These are phyloP conservation scores for Sminthopsis crassicaudata DNA, from an alignment of 2,113 vertebrate genomes.

Conservation along the genomic window DNA sequence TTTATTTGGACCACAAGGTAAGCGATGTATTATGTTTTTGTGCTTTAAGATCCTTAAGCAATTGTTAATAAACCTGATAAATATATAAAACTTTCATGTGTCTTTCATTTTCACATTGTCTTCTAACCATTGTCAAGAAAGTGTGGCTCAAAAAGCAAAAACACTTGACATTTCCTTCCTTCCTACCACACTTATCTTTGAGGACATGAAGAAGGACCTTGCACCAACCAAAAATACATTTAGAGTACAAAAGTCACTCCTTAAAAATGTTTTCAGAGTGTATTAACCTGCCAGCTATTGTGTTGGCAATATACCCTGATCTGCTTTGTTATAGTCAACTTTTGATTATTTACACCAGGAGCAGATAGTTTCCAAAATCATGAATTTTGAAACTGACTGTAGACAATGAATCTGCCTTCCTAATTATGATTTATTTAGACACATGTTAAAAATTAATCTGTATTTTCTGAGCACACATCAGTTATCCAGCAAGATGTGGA, in stretches of 20 bases:
- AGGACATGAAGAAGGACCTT: neutral
- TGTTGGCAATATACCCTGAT: neutral
- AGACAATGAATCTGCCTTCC: neutral
- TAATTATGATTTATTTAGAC: neutral
- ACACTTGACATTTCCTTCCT: neutral
- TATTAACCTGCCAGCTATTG: neutral
- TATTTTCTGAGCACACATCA: neutral
- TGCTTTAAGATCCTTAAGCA: too few relatives aligned
- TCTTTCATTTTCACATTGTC: neutral
- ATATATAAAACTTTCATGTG: too few relatives aligned
- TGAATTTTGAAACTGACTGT: neutral
- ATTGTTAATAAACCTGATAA: rapidly evolving
- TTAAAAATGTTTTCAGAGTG: neutral
- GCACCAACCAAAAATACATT: neutral
- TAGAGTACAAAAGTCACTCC: neutral
- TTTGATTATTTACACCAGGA: neutral
- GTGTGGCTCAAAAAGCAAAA: neutral
- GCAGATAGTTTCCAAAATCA: neutral
- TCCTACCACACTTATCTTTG: neutral
- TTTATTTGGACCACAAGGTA: slow-evolving; percentile 89
- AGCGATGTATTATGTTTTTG: neutral
- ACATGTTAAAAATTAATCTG: neutral
- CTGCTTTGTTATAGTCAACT: neutral
- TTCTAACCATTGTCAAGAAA: neutral
- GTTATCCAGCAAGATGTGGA: neutral